Evolutionary conservation across 64 coral and sea anemone genomes (phyloP), one percentile per base, ranked within the genome.

Genomic region (Pocillopora damicornis): DNA sequence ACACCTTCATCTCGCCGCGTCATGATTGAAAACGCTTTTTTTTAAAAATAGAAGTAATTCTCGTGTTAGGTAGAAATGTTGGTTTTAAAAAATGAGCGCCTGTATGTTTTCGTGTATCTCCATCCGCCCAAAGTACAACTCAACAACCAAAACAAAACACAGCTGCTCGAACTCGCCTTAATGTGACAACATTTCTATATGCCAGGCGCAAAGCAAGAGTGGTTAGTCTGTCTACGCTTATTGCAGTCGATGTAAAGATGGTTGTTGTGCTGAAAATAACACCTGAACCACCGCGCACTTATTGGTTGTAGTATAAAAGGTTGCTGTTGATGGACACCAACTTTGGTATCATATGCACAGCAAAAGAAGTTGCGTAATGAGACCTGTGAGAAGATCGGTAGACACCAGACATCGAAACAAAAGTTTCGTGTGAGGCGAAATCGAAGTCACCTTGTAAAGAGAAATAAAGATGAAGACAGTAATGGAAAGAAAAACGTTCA

Each of bases 101-200:
- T 30, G 0, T 30, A 30, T 30, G 30, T 30, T 30, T 30, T 30
- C 30, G 1, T 16, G 15, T 20, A 10, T 8, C 23, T 9, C 66
- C 42, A 51, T 51, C 2, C 3, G 3, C 20, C 16, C 8, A 20
- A 77, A 15, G 51, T 5, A 1, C 13, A 2, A 77, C 42, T 51
- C 42, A 77, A 22, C 1, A 59, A 25, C 76, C 76, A 79, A 78
- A 59, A 38, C 76, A 78, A 22, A 38, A 16, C 14, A n/a, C 13
- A 23, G 26, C 51, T 0, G 51, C 57, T 26, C 76, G 74, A 36
- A 75, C 26, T 37, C 56, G 51, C 13, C 10, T 30, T 5, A 79
- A 60, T 59, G 76, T 79, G 58, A 79, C 76, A 60, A 79, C 20
- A 25, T 79, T 51, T 59, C 56, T 59, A 20, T 79, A 79, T 10